Percentiles rank a stretch among this genome's conserved stretches.
phyloP scores from a whole-genome alignment of 2,113 vertebrate genomes.

The Eurypyga helias region DNA sequence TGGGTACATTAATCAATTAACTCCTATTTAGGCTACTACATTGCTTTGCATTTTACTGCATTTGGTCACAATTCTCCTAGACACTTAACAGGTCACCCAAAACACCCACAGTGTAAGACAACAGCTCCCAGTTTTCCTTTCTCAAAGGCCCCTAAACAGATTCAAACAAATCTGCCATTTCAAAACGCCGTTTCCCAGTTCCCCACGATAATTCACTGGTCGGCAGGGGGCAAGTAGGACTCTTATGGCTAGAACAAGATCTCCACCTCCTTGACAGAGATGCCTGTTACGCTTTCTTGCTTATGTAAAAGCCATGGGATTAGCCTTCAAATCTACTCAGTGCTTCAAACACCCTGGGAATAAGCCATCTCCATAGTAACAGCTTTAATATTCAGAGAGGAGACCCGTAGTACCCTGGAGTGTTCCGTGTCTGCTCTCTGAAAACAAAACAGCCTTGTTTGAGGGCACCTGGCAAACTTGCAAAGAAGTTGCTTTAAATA shows the following conservation, averaged over 20 bases:
- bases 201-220: not conserved
- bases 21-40: not conserved
- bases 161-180: not conserved
- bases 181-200: not conserved
- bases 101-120: not conserved
- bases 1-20: not conserved
- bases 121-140: not conserved
- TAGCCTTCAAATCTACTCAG: constrained; percentile 66
- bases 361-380: constrained; percentile 69
- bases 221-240: not conserved
- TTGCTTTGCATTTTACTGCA: not conserved
- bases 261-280: not conserved
- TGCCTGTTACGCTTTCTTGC: constrained; percentile 3
- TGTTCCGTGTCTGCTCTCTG: not conserved
- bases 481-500: constrained; percentile 23
- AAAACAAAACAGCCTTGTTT: constrained; percentile 9
- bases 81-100: not conserved
- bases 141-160: not conserved
- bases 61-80: not conserved
- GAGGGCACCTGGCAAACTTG: constrained; percentile 7
- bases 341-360: constrained; percentile 33
- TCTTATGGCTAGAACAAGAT: not conserved
- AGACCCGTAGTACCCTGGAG: not conserved
- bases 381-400: constrained; percentile 54
- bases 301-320: constrained; percentile 61